Evolutionary conservation across 2,113 vertebrate species (phyloP), one percentile per base, ranked within the genome.

Genomic region (Neopipo cinnamomea): DNA sequence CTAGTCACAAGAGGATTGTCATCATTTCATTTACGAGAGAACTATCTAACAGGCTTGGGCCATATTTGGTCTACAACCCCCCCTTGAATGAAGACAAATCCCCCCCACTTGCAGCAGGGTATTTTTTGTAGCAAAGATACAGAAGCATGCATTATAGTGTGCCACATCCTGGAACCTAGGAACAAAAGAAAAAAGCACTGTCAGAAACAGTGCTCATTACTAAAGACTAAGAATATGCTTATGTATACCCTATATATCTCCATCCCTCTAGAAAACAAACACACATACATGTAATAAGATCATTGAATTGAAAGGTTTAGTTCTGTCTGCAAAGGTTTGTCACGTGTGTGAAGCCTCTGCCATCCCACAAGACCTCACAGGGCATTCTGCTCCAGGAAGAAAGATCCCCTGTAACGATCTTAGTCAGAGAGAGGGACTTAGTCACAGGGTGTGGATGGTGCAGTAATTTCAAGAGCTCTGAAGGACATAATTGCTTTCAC

Each of bases 1-100:
- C 95, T 93, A 94, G 85, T 96, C 93, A 96, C 92, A 95, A 96
- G 95, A 89, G 95, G 93, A 96, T 96, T 96, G 95, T 96, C 96
- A 95, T 96, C 83, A 90, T 97, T 96, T 95, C 92, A 84, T 88
- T 96, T 96, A 96, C 2, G 0, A 96, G 79, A 68, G 79, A 92
- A 41, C 85, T 86, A 95, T 95, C 95, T 93, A 91, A 88, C 92
- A 94, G 83, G 68, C 85, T 83, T 65, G 82, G 61, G 47, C 83
- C 93, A 92, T 94, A 84, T 93, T 96, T 97, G 92, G 90, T 59
- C 72, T 76, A 90, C 58, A 88, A 2, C 23, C 30, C 46, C 50
- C 46, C 71, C 35, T 27, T 7, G 11, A 70, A 77, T 20, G 68
- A 90, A 91, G 91, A 88, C 53, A 62, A 74, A 85, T 74, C n/a